Base-by-base conservation (phyloP, 2,888 invertebrate species). In the Ennomos fuscantarius region DNA sequence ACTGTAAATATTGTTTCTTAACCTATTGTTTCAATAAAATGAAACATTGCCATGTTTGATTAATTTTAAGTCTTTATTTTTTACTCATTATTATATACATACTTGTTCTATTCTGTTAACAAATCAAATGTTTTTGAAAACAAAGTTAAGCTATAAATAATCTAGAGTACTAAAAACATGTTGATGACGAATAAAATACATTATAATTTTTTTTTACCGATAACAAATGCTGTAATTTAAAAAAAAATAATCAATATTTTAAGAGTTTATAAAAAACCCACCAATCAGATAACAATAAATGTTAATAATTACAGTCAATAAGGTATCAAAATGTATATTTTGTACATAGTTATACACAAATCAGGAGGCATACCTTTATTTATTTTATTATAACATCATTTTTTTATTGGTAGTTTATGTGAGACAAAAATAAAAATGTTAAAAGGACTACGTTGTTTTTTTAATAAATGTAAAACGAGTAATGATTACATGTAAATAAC, bases 351-450 rank as follows among this genome's bases (percentile, higher is more conserved):
- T 72, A 78, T 76, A 83, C 76, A 82, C 69, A 78, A 81, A 79
- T 69, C 81, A 74, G 87, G 87, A 89, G 89, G 89, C 87, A 87
- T 86, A 85, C 81, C 80, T 49, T 84, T 86, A 84, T 85, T 86
- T 87, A 84, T 87, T 73, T 68, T 68, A 67, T 68, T 68, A 67
- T 76, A 77, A 81, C 77, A 76, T 69, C 78, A 78, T 81, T 81
- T 78, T 81, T 81, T 82, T 81, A 80, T 79, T 74, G 66, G 70
- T 82, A 81, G 75, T 78, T 82, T 73, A 78, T 77, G 78, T 76
- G 81, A 79, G 71, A 83, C 76, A 80, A 79, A 84, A 82, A 81
- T 82, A 78, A 68, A 74, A 74, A 76, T 72, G 75, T 74, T 68
- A 66, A 72, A 76, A 76, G 68, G 70, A 65, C 65, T 34, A 50